These are phyloP conservation scores for Ochotona princeps DNA, from an alignment of 2,113 vertebrate species.

Conservation along the genomic window DNA sequence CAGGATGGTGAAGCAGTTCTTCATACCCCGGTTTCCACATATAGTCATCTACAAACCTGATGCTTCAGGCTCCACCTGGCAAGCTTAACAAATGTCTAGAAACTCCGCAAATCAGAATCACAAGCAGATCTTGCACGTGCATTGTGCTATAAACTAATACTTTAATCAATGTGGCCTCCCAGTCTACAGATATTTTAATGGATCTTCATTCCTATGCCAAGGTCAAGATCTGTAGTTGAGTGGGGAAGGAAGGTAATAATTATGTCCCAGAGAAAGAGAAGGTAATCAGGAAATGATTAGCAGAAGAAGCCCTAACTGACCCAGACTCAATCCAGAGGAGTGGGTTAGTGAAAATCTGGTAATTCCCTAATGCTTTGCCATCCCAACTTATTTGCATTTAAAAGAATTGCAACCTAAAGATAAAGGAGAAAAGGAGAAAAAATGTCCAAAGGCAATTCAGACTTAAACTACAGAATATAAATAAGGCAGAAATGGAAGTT, in stretches of 20 bases:
- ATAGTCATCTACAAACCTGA: background rate
- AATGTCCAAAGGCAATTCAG: background rate
- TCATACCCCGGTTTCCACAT: background rate
- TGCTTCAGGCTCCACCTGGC: no score
- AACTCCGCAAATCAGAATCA: background rate
- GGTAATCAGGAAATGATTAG: background rate
- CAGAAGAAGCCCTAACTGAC: background rate
- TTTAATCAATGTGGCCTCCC: background rate
- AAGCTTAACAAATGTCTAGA: background rate
- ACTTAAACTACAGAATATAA: background rate
- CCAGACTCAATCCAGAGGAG: background rate
- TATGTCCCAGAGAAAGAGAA: background rate
- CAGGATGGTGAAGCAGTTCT: background rate
- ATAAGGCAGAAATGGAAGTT: background rate
- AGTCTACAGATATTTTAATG: background rate
- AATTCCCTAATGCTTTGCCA: background rate
- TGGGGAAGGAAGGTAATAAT: background rate
- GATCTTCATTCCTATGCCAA: background rate
- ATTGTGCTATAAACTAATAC: background rate
- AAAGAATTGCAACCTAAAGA: conserved; percentile 36
- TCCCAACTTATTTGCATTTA: conserved; percentile 29
- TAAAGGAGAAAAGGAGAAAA: background rate
- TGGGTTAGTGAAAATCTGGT: background rate
- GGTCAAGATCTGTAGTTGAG: background rate
- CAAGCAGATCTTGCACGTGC: background rate